phyloP scores from a whole-genome alignment of 1,140 invertebrate genomes.

The Pseudomyrmex pallidus region DNA sequence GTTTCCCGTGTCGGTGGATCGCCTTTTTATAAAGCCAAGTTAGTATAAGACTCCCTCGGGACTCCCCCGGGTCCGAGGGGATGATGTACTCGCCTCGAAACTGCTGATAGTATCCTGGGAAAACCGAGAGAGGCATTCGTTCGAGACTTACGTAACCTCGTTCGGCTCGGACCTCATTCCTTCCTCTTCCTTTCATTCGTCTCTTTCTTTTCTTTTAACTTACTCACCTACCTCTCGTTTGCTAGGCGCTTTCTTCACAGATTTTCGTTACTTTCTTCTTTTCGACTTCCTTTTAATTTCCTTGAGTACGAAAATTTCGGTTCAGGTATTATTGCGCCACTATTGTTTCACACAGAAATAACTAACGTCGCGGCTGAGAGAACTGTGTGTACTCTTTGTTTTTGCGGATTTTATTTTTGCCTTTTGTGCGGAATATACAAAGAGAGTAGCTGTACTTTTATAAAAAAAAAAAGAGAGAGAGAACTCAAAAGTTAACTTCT shows the following conservation, averaged over 20 bases:
- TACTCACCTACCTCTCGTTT: background rate
- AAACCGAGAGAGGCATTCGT: slow-evolving; percentile 55
- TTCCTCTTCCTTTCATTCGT: background rate
- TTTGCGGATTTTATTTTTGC: slow-evolving; percentile 35
- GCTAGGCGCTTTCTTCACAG: background rate
- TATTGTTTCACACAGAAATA: slow-evolving; percentile 12
- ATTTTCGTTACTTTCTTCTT: background rate
- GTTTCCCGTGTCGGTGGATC: slow-evolving; percentile 48
- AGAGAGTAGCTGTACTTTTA: background rate
- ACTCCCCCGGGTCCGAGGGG: slow-evolving; percentile 55
- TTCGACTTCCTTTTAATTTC: background rate
- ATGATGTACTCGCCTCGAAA: slow-evolving; percentile 75
- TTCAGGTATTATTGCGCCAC: too few species aligned
- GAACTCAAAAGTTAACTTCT: slow-evolving; percentile 31
- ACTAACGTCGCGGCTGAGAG: slow-evolving; percentile 6
- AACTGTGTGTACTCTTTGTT: slow-evolving; percentile 17
- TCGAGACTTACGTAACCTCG: slow-evolving; percentile 46
- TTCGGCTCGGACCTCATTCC: slow-evolving; percentile 12
- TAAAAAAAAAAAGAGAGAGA: slow-evolving; percentile 9
- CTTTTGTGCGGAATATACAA: background rate
- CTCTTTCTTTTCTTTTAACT: slow-evolving; percentile 8
- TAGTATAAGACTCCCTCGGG: slow-evolving; percentile 73
- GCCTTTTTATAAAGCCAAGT: slow-evolving; percentile 72
- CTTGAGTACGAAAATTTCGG: too few species aligned
- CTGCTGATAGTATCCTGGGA: slow-evolving; percentile 73